A percentile compares a stretch with the other conserved stretches of the same genome.
These are phyloP conservation scores for Hypsopygia costalis DNA, from an alignment of 2,888 invertebrate genomes.

Conservation along the genomic window DNA sequence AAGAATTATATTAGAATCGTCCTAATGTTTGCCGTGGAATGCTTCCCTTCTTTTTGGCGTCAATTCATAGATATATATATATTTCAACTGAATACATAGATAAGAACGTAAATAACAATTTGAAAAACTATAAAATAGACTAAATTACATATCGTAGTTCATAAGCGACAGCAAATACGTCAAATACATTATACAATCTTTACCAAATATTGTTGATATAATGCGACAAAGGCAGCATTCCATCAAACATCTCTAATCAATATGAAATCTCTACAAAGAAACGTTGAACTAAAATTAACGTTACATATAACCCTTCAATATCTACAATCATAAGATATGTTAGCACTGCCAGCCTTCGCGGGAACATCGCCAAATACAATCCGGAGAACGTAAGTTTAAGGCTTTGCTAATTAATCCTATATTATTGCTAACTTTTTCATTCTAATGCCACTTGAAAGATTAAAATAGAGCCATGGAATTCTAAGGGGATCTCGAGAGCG, in stretches of 20 bases:
- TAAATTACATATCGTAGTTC: slow-evolving; percentile 19
- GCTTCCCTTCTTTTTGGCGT: slow-evolving; percentile 34
- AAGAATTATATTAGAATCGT: slow-evolving; percentile 81
- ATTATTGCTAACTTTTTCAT: slow-evolving; percentile 60
- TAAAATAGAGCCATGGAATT: slow-evolving; percentile 6
- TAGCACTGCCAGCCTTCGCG: slow-evolving; percentile 49
- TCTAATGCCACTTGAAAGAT: slow-evolving; percentile 45
- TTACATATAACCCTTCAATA: slow-evolving; percentile 55
- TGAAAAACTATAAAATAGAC: slow-evolving; percentile 11
- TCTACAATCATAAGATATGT: slow-evolving; percentile 72
- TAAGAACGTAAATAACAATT: slow-evolving; percentile 7
- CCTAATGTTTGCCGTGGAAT: slow-evolving; percentile 61
- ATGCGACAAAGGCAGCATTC: slow-evolving; percentile 51
- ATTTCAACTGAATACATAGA: slow-evolving; percentile 4
- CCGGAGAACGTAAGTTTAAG: slow-evolving; percentile 42
- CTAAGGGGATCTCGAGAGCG: slow-evolving; percentile 10
- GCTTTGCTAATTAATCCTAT: slow-evolving; percentile 60
- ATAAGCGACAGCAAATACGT: slow-evolving; percentile 16
- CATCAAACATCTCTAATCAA: slow-evolving; percentile 57
- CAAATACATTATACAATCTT: slow-evolving; percentile 30
- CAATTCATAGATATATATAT: slow-evolving; percentile 4
- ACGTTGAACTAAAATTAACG: slow-evolving; percentile 72
- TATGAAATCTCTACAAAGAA: slow-evolving; percentile 73
- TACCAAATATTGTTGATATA: slow-evolving; percentile 29
- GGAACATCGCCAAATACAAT: slow-evolving; percentile 31